phyloP scores from a whole-genome alignment of 2,888 invertebrate genomes.

The Watsonalla cultraria region DNA sequence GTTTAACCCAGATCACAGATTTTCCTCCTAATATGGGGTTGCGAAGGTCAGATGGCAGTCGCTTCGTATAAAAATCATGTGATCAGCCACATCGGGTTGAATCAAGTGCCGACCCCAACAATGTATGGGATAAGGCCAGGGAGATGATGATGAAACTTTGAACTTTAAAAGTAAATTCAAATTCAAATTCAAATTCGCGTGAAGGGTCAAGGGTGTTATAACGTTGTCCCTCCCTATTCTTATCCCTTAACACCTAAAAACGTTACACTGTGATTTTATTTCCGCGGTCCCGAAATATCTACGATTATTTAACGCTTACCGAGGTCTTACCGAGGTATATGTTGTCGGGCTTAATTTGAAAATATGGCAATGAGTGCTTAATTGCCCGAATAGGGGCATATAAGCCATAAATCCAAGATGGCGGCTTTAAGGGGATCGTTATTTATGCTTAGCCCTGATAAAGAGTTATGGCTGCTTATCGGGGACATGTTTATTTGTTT shows the following conservation, averaged over 20 bases:
- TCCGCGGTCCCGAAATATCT: constrained; percentile 46
- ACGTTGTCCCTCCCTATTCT: constrained; percentile 5
- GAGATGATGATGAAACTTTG: too few relatives aligned
- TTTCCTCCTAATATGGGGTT: too few relatives aligned
- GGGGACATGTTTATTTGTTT: constrained; percentile 16
- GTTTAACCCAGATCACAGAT: too few relatives aligned
- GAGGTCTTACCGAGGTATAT: constrained; percentile 27
- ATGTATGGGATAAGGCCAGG: too few relatives aligned
- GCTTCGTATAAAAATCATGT: too few relatives aligned
- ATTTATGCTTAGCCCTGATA: constrained; percentile 37
- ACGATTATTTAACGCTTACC: constrained; percentile 64
- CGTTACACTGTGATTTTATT: constrained; percentile 50
- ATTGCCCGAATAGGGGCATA: constrained; percentile 49
- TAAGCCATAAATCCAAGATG: constrained; percentile 29
- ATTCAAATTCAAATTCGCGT: too few relatives aligned
- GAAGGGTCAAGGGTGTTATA: too few relatives aligned
- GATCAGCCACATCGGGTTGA: too few relatives aligned
- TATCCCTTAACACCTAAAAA: constrained; percentile 12
- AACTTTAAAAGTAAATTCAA: too few relatives aligned
- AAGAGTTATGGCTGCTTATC: constrained; percentile 28
- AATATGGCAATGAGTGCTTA: constrained; percentile 63
- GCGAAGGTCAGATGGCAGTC: too few relatives aligned
- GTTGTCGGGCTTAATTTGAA: constrained; percentile 62
- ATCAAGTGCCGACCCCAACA: too few relatives aligned
- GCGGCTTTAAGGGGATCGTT: constrained; percentile 25